phyloP scores from a whole-genome alignment of 1,140 invertebrate species.

The Brachionus calyciflorus region DNA sequence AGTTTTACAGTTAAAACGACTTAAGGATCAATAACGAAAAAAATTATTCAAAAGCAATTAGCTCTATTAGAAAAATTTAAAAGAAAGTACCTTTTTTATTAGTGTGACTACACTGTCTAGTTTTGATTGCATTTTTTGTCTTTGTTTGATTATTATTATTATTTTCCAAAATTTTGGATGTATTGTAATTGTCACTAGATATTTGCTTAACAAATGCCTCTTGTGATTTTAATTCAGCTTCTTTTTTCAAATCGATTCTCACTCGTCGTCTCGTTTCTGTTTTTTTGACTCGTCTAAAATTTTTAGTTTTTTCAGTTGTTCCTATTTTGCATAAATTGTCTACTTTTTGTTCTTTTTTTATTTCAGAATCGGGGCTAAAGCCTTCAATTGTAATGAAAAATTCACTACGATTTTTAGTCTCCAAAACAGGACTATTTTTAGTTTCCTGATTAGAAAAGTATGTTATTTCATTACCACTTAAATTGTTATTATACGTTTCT shows the following conservation, averaged over 20 bases:
- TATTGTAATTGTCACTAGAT: not conserved
- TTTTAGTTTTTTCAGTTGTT: not conserved
- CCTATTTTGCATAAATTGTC: not conserved
- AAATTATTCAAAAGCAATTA: not conserved
- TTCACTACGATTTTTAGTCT: slow-evolving; percentile 20
- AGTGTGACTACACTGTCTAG: not conserved
- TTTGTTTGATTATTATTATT: too few relatives aligned
- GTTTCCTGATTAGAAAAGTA: not conserved
- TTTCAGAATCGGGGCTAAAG: not conserved
- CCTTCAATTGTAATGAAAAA: slow-evolving; percentile 11
- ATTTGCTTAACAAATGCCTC: not conserved
- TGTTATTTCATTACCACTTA: slow-evolving; percentile 31
- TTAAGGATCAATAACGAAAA: too few relatives aligned
- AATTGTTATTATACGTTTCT: slow-evolving; percentile 39
- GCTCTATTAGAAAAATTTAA: not conserved
- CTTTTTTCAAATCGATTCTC: slow-evolving; percentile 11
- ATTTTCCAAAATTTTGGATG: not conserved
- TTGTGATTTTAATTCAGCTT: not conserved
- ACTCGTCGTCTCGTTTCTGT: not conserved
- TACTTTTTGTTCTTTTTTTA: not conserved
- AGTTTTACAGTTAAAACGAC: too few relatives aligned
- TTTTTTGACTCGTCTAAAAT: slow-evolving; percentile 19
- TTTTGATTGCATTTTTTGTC: not conserved
- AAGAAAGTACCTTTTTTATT: not conserved
- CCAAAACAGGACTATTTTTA: not conserved